Evolutionary conservation across 2,113 vertebrate species (phyloP), one percentile per base, ranked within the genome.

Genomic region (Cnemophilus loriae): DNA sequence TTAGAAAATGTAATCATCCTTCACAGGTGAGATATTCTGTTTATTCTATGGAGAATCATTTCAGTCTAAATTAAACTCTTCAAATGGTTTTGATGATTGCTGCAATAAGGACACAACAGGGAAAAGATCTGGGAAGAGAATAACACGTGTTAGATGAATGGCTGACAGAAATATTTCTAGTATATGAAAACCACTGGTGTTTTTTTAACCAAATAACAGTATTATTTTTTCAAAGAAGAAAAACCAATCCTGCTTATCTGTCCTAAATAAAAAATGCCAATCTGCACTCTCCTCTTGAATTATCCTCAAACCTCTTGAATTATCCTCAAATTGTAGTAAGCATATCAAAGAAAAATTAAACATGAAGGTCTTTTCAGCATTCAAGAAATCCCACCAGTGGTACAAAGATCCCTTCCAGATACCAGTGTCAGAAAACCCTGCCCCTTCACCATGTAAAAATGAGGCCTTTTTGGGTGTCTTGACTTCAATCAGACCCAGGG

Each of bases 21-120:
- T 98, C 94, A 97, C 89, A 97, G 97, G 96, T 97, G 93, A 98
- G 95, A 95, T 97, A 93, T 94, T 97, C 63, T 97, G 92, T 97
- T 97, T 98, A 97, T 97, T 98, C 95, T 96, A 92, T 82, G 68
- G 89, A 97, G 95, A 95, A 97, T 94, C 57, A 96, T 97, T 97
- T 97, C 92, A 97, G 95, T 96, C 97, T 97, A 97, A 97, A 97
- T 97, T 97, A 98, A 97, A 97, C 87, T 96, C 95, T 96, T 94
- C 94, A 93, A 97, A 96, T 97, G 87, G 84, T 96, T 97, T 96
- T 97, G 94, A 91, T 96, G 93, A 97, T 94, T 97, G 86, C 87
- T 94, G 82, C 94, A 97, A 90, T 96, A 98, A 97, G 85, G 91
- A 98, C 80, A 96, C 85, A 96, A 96, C 85, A 97, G 97, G 93